Conservation (phyloP, 2,888 invertebrate genomes). For the Conomelus anceps region DNA sequence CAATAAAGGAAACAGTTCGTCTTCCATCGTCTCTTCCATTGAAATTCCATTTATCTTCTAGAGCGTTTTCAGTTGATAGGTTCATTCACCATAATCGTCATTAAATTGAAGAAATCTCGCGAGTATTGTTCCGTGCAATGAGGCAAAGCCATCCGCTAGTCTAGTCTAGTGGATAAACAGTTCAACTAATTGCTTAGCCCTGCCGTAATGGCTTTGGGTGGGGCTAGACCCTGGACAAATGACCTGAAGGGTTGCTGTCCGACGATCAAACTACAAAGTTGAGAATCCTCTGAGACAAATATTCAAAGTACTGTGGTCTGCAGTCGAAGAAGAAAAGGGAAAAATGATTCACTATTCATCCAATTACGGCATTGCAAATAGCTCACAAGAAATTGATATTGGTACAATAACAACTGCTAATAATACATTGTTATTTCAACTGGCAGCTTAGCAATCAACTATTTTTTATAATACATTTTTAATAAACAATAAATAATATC, state of each 20-base stretch:
- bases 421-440: too few relatives aligned
- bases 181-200: background rate
- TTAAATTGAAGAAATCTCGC: background rate
- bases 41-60: background rate
- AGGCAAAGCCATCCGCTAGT: background rate
- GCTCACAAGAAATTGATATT: too few relatives aligned
- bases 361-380: too few relatives aligned
- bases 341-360: too few relatives aligned
- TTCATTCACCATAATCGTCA: background rate
- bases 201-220: background rate
- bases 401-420: too few relatives aligned
- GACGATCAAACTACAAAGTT: background rate
- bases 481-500: too few relatives aligned
- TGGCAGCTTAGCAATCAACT: too few relatives aligned
- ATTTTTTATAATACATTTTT: too few relatives aligned
- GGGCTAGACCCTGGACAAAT: background rate
- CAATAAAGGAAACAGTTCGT: background rate
- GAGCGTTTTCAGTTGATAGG: background rate
- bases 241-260: background rate
- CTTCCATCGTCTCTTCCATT: background rate
- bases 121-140: background rate
- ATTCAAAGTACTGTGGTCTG: too few relatives aligned
- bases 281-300: background rate
- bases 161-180: background rate
- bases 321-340: too few relatives aligned